Base-by-base conservation (phyloP, 2,888 invertebrate species). In the Spilosoma lubricipeda region DNA sequence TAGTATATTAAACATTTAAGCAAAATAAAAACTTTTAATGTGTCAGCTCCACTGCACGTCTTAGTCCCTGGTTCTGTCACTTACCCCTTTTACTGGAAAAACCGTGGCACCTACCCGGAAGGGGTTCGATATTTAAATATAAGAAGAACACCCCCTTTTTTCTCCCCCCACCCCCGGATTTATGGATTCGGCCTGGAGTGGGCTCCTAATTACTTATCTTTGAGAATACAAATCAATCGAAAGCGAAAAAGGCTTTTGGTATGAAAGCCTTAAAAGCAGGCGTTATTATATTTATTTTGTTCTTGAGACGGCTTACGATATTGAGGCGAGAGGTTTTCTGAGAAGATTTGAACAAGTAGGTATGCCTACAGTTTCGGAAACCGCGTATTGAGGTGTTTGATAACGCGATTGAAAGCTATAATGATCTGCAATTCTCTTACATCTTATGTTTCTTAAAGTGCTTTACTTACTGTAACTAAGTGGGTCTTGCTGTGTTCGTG, bases 81-180 rank as follows among this genome's bases (percentile, higher is more conserved):
- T 95, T 95, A 95, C 95, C 95, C 95, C 95, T 95, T 95, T 94
- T 93, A 94, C 94, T 95, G 95, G 95, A 95, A 95, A 95, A 95
- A 95, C 94, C 95, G 95, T 95, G 93, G 95, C 94, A 95, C 95
- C 95, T 95, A 95, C 95, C 95, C 95, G 95, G 95, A 95, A 95
- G 95, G 95, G 94, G 95, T 94, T 92, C 95, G 95, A 95, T 95
- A 95, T 95, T 95, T 95, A 95, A 95, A 95, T 95, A 95, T 95
- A 95, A 95, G 95, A 95, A 95, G 95, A 94, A 93, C 93, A 90
- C 94, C 95, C 95, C 94, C 93, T 93, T 94, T 95, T 95, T 95
- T 93, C 90, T 77, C 78, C 85, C 86, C 87, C 85, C 87, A 82
- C 83, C 86, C 87, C 89, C 86, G 95, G 95, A 95, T 95, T 95